Evolutionary conservation across 2,888 invertebrate species (phyloP).

Genomic region (Thymelicus sylvestris): DNA sequence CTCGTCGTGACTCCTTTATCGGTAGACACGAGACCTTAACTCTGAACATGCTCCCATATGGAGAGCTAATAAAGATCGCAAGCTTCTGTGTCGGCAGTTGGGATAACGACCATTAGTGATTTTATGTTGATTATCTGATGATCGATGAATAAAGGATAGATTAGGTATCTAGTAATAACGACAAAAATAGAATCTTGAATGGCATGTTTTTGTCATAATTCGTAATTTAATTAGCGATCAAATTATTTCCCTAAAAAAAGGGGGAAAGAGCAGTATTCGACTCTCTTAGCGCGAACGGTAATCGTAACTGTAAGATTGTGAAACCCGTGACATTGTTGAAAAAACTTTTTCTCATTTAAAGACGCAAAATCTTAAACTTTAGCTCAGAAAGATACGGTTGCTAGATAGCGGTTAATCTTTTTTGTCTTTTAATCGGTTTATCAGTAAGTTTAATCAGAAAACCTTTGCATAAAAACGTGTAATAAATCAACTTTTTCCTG

Average conservation of each 20-base stretch:
- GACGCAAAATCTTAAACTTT: no score
- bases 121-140: slow-evolving; percentile 11
- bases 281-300: neutral
- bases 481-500: no score
- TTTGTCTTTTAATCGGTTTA: no score
- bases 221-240: neutral
- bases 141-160: no score
- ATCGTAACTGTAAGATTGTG: neutral
- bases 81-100: slow-evolving; percentile 6
- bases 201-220: neutral
- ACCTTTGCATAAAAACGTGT: no score
- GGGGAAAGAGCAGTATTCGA: neutral
- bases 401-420: no score
- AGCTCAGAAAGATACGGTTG: no score
- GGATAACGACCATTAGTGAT: slow-evolving; percentile 18
- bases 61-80: slow-evolving; percentile 19
- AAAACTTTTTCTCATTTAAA: neutral
- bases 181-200: neutral
- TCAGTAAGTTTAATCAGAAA: no score
- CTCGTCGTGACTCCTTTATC: slow-evolving; percentile 63
- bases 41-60: slow-evolving; percentile 33
- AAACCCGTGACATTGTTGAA: neutral
- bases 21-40: slow-evolving; percentile 37
- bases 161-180: no score
- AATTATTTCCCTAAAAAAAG: neutral